phyloP scores from a whole-genome alignment of 2,113 vertebrate genomes.

The Motacilla alba region DNA sequence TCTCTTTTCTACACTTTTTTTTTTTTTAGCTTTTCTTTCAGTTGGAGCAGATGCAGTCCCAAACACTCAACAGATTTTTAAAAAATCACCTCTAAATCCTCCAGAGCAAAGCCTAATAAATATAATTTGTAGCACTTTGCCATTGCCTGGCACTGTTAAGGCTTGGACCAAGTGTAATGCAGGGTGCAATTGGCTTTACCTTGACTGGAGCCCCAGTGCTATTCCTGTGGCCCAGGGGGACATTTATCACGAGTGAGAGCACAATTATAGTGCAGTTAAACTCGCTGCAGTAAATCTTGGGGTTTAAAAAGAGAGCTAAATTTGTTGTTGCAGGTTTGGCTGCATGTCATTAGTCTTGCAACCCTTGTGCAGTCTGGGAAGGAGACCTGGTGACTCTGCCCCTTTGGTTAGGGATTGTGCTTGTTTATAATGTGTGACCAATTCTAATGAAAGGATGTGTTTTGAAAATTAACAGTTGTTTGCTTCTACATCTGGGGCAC shows the following conservation, averaged over 20 bases:
- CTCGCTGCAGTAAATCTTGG: not conserved
- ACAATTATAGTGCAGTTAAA: slow-evolving; percentile 21
- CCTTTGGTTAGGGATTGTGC: not conserved
- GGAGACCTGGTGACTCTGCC: not conserved
- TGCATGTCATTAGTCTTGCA: not conserved
- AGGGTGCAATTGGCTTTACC: not conserved
- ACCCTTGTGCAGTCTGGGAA: not conserved
- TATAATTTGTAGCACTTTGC: not conserved
- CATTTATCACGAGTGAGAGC: slow-evolving; percentile 7
- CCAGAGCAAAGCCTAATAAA: not conserved
- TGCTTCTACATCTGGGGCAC: not conserved
- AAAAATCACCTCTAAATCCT: not conserved
- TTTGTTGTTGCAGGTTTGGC: not conserved
- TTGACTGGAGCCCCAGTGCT: not conserved
- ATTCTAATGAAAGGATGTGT: slow-evolving; percentile 9
- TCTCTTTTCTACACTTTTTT: not conserved
- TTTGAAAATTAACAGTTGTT: not conserved
- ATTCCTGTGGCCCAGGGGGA: not conserved
- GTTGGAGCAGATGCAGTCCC: not conserved
- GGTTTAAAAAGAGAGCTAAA: not conserved
- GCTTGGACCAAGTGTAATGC: not conserved
- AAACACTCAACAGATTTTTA: not conserved
- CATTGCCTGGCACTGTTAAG: not conserved
- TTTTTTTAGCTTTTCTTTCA: not conserved
- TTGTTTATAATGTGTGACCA: not conserved